Base-by-base conservation (phyloP, 2,113 vertebrate species). In the Psettodes erumei region DNA sequence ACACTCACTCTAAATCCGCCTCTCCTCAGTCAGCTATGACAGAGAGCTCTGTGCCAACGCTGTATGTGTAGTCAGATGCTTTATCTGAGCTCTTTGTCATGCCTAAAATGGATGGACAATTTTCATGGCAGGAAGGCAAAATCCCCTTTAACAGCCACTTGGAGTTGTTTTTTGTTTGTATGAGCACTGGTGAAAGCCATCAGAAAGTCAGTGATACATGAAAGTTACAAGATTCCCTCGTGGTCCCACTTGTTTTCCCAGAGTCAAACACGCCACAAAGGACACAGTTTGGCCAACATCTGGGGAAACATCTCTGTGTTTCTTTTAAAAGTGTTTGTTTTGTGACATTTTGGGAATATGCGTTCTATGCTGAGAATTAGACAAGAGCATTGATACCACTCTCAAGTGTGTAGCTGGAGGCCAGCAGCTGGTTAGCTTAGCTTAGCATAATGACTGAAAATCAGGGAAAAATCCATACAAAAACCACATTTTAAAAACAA, bases 11-110 rank as follows among this genome's bases (percentile, higher is more conserved):
- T 56, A 65, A 77, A 47, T 68, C 79, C 43, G 25, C 56, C 51
- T 77, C 75, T 71, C 45, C 59, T 82, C 64, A 60, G 56, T 64
- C 75, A 54, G 77, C 69, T 51, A 11, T 71, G 73, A 73, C 63
- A 32, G 27, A 69, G 72, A 47, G 27, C 13, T 54, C 37, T 55
- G 61, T 50, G 40, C 40, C 51, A 61, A 32, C 19, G n/a, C 45
- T 67, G 28, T 32, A 58, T 54, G 54, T 74, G 58, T 27, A 67
- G 73, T 71, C 37, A 71, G 50, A 64, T 35, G 43, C 30, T 66
- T 71, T 72, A 58, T 74, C 53, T 28, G 42, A 54, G 37, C 47
- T 64, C 66, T 77, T 67, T 37, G 75, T 83, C 63, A 55, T 60
- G 47, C 15, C 18, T 79, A 54, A 42, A 63, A 64, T 23, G 53